Base-by-base conservation (phyloP, 2,797 vertebrate genomes). In the Acrossocheilus wenchowensis region DNA sequence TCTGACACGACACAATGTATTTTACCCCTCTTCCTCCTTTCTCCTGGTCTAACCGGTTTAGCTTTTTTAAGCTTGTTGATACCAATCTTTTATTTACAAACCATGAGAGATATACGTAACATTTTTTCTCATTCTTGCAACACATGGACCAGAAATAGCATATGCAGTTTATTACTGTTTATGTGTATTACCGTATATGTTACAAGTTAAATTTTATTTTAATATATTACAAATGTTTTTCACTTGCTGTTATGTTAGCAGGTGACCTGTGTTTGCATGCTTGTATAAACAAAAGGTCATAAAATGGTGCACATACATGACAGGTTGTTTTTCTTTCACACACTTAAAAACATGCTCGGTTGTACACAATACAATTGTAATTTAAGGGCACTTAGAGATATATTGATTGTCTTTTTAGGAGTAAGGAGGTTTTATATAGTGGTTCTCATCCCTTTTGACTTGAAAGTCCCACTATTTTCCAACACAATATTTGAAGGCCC, bases 1-100 rank as follows among this genome's bases (percentile, higher is more conserved):
- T 57, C 26, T 34, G 69, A 90, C 90, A 85, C 86, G 81, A 64
- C 50, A 62, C n/a, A 39, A 19, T 82, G 36, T 78, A 57, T 36
- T 64, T 82, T 85, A 3, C 9, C 85, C 83, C n/a, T 78, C 81
- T 21, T 60, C 45, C 3, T 50, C 50, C 60, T 75, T 30, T 39
- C 43, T 6, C 85, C 94, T 87, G 88, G 93, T 89, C 88, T 1
- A 68, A 95, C 95, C 50, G 88, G 95, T 96, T 95, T 43, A 48
- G 26, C 57, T 62, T 72, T 68, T 72, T 77, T 54, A 50, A 79
- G 17, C 79, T 30, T 77, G 81, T 36, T 77, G 62, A 69, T 60
- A 36, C 30, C 57, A 66, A 52, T 86, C 41, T 74, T 73, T 74
- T 14, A 14, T 52, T 60, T 60, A 5, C 64, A 57, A n/a, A 52